phyloP scores from a whole-genome alignment of 64 coral and sea anemone genomes.

The Cladopsammia gracilis region DNA sequence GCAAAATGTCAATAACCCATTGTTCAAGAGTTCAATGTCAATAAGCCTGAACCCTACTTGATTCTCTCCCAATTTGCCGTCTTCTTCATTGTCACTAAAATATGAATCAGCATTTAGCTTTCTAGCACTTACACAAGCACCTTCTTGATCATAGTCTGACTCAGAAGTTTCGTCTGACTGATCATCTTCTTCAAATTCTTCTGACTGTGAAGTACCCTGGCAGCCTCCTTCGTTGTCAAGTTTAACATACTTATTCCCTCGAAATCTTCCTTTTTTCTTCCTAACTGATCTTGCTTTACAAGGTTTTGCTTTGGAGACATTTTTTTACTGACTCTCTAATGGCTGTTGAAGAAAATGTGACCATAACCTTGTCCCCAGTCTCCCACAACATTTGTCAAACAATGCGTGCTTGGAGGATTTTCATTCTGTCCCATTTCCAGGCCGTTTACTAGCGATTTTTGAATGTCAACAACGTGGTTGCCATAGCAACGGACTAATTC shows the following conservation, averaged over 20 bases:
- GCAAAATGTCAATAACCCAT: neutral
- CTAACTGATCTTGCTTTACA: constrained; percentile 38
- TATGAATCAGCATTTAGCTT: constrained; percentile 12
- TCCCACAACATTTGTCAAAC: too few relatives aligned
- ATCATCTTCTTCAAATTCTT: neutral
- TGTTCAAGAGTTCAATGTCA: constrained; percentile 21
- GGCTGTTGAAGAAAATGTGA: too few relatives aligned
- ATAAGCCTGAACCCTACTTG: constrained; percentile 28
- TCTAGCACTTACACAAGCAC: constrained; percentile 3
- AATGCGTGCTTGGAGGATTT: too few relatives aligned
- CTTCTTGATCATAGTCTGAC: neutral
- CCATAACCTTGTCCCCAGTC: too few relatives aligned
- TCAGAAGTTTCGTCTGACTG: neutral
- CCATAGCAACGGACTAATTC: too few relatives aligned
- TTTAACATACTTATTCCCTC: constrained; percentile 38
- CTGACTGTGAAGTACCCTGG: neutral
- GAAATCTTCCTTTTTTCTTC: constrained; percentile 35
- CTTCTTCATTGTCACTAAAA: constrained; percentile 37
- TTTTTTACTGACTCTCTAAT: neutral
- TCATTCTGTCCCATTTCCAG: too few relatives aligned
- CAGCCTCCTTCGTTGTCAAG: neutral
- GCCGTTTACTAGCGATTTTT: too few relatives aligned
- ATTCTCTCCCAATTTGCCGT: constrained; percentile 17
- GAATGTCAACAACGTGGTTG: too few relatives aligned
- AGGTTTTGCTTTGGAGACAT: neutral